Evolutionary conservation across 2,797 vertebrate species (phyloP), one percentile per base, ranked within the genome.

Genomic region (Pseudomugil tenellus): DNA sequence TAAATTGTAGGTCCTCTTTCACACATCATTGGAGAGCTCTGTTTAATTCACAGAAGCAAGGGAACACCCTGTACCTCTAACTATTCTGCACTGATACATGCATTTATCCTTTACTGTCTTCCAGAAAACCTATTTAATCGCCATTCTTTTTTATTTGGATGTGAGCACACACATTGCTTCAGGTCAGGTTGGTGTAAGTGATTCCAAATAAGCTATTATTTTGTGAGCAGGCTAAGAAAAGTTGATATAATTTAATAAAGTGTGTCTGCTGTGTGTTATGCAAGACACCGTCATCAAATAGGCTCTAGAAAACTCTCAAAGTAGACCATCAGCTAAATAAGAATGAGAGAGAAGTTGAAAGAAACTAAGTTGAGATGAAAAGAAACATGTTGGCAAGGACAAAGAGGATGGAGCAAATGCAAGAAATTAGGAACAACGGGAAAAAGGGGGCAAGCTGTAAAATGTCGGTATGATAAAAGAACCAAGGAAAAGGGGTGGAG

Each of bases 1-100:
- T 78, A 77, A 81, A 84, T 78, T 79, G 83, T 71, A 81, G 81
- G 79, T 83, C 91, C 81, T 88, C 79, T 92, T 91, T 90, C 79
- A 78, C 86, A 88, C 84, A 85, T 84, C 81, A 88, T 69, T 89
- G 89, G 82, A 84, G 69, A 65, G 67, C 63, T 85, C 69, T 77
- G 56, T 77, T 86, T 80, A 80, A 88, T 84, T 85, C 62, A 86
- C 79, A 84, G 74, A 52, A 86, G 80, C 32, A 14, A 68, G 56
- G 74, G 69, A 13, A 35, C 59, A 58, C 56, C 62, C 54, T 64
- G 51, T 59, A 63, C 67, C 68, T 66, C 60, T 59, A 55, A 64
- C 72, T 55, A 54, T 37, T 56, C 74, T 48, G 54, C 65, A 28
- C 81, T 87, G 87, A 91, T 89, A 83, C 83, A 85, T 90, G 83